Base-by-base conservation (phyloP, 2,888 invertebrate genomes). In the Alloscopus bannaensis region DNA sequence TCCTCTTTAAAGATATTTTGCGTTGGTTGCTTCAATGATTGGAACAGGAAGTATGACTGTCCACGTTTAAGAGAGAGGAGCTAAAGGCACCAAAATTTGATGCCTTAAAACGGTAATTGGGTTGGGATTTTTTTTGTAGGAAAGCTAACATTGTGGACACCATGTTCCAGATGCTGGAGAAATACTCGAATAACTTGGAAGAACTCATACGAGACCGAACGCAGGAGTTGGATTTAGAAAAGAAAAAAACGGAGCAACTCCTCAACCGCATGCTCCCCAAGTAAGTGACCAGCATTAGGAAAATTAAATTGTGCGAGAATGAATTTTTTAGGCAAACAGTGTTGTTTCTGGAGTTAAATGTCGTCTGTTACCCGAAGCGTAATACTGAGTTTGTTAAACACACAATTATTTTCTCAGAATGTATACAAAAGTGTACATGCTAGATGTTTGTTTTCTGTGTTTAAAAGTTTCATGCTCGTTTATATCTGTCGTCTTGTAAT, bases 141-240 rank as follows among this genome's bases (percentile, higher is more conserved):
- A 83, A 83, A 60, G 83, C 83, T 20, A 83, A 83, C 68, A 96
- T 98, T 87, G 95, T 98, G 66, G 98, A 98, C 88, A 97, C 97
- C 64, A 97, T 98, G 96, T 96, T 97, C 88, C 94, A 96, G 90
- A 96, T 98, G 93, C 90, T 98, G 87, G 97, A 98, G 88, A 97
- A 97, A 88, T 98, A 98, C 89, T 96, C 96, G 81, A 96, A 95
- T 88, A 97, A 98, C 89, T 89, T 98, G 87, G 97, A 98, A 88
- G 96, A 96, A 87, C 89, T 98, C 73, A 96, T 98, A 86, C 92
- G 94, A 79, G 97, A 97, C 87, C 90, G 97, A 72, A 98, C 97
- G 4, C 95, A 96, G 86, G 96, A 97, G 88, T 90, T 98, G 85
- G 95, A 96, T 87, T 93, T 96, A 90, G 98, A 98, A 89, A 95